Conservation (phyloP, 2,797 vertebrate genomes). For the Erpetoichthys calabaricus region DNA sequence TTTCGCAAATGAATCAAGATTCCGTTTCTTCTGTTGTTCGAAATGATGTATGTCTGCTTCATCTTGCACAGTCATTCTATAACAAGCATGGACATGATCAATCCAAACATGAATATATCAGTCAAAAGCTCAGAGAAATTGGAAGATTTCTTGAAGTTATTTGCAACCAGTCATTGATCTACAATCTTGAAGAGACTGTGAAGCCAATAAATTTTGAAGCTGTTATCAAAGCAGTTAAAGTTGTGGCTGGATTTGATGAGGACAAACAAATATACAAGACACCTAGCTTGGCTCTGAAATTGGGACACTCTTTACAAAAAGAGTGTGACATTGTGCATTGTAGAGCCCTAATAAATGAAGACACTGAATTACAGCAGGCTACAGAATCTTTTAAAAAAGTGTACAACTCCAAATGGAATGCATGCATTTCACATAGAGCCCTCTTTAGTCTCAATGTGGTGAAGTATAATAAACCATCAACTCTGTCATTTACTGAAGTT, state of each 20-base stretch:
- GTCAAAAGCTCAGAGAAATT: conserved; percentile 24
- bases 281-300: neutral
- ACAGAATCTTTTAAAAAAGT: conserved; percentile 15
- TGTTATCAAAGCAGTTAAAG: conserved; percentile 14
- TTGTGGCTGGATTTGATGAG: conserved; percentile 3
- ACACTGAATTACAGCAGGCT: neutral
- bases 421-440: neutral
- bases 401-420: conserved; percentile 18
- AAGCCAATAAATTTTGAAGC: conserved; percentile 22
- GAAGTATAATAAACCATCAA: conserved; percentile 3
- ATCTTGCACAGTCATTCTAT: conserved; percentile 21
- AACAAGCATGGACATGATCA: conserved; percentile 12
- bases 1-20: conserved; percentile 23
- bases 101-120: conserved; percentile 12
- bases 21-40: conserved; percentile 13
- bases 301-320: conserved; percentile 11
- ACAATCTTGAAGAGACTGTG: conserved; percentile 17
- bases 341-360: conserved; percentile 2
- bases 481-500: neutral
- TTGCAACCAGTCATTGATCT: conserved; percentile 15
- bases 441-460: neutral
- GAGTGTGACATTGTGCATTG: conserved; percentile 16
- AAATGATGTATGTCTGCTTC: conserved; percentile 23
- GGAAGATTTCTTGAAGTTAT: conserved; percentile 25
- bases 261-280: neutral